Percentiles rank a stretch among this genome's conserved stretches.
phyloP scores from a whole-genome alignment of 2,888 invertebrate species.

The Cheilosia variabilis region DNA sequence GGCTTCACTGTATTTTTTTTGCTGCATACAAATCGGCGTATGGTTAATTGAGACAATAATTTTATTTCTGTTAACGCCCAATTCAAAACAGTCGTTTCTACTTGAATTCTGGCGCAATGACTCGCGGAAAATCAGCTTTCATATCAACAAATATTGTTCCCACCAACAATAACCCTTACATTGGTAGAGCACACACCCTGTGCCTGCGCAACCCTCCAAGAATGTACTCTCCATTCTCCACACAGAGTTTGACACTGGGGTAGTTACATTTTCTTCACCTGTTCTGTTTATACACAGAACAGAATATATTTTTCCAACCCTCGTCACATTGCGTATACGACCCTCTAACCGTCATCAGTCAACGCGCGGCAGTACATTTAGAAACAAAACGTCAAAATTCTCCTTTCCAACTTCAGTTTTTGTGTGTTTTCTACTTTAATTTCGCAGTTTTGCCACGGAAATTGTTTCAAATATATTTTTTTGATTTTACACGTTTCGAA shows the following conservation, averaged over 20 bases:
- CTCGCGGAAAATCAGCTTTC: too few species aligned
- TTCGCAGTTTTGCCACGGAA: conserved; percentile 5
- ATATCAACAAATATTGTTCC: too few species aligned
- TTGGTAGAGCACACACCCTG: background rate
- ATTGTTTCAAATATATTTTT: conserved; percentile 9
- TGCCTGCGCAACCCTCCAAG: conserved; percentile 33
- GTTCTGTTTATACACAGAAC: conserved; percentile 69
- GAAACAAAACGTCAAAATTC: conserved; percentile 42
- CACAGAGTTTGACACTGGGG: conserved; percentile 41
- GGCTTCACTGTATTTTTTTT: too few species aligned
- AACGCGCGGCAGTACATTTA: conserved; percentile 29
- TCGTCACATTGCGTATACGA: conserved; percentile 57
- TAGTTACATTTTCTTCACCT: conserved; percentile 40
- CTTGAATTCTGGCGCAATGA: too few species aligned
- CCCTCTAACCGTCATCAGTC: conserved; percentile 34
- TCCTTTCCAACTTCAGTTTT: conserved; percentile 28
- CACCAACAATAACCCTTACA: too few species aligned
- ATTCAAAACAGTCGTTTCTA: too few species aligned
- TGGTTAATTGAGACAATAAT: too few species aligned
- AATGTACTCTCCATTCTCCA: conserved; percentile 26
- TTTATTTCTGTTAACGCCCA: too few species aligned
- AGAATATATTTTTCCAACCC: conserved; percentile 51
- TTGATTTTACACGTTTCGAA: background rate
- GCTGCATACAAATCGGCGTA: too few species aligned
- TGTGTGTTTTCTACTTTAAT: conserved; percentile 19